Base-by-base conservation (phyloP, 2,797 vertebrate species). In the Mus caroli region DNA sequence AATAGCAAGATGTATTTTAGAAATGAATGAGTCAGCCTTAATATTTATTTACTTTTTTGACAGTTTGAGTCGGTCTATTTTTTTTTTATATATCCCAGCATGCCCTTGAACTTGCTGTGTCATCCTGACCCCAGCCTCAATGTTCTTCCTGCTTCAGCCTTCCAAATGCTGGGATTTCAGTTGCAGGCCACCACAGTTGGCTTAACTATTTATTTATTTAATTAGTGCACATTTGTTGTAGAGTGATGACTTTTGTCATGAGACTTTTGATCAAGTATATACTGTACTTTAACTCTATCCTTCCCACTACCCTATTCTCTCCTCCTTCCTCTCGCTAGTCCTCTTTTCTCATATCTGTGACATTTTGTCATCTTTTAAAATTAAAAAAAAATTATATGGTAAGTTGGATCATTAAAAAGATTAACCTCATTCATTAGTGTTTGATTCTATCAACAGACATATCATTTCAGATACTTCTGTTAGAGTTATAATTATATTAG, bases 291-390 rank as follows among this genome's bases (percentile, higher is more conserved):
- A 46, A 69, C 46, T 31, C 24, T 50, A 69, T 69, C 7, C 34
- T 69, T 7, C 46, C 43, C 28, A 24, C 6, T n/a, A n/a, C 46
- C 64, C n/a, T 26, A 10, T 26, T 54, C 34, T 15, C 2, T 10
- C 20, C 62, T 34, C n/a, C 3, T 13, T 83, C 14, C 46, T 87
- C 22, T 67, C 22, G 9, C 13, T 26, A 54, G 34, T 71, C 0
- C 10, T 37, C 43, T 26, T 71, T 54, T 54, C n/a, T 71, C n/a
- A 87, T 54, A 73, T 73, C 13, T 60, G 34, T 67, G 6, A 7
- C 4, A 46, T 93, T 93, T 90, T 67, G 60, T 52, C 96, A 91
- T 91, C 28, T 46, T 94, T 94, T 80, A 94, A 93, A 80, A 40
- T 60, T 82, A 82, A 94, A 88, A 34, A 50, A 84, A 89, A 60